Evolutionary conservation across 2,113 vertebrate species (phyloP).

Genomic region (Peucedramus taeniatus): DNA sequence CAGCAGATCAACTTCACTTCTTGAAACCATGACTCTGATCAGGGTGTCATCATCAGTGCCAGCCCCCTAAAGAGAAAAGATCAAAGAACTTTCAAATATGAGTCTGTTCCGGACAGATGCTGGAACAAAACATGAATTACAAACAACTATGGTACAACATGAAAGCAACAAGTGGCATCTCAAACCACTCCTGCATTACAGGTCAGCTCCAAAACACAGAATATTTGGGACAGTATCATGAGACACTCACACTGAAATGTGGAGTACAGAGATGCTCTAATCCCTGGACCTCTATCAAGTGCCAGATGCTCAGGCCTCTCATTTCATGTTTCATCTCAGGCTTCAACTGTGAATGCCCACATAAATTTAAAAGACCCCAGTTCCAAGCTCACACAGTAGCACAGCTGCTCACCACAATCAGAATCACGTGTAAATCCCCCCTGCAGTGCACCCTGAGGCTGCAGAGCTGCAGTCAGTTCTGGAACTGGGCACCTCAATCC

Average conservation of each 20-base stretch:
- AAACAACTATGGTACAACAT: neutral
- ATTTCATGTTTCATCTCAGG: neutral
- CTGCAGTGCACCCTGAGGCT: neutral
- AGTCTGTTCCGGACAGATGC: neutral
- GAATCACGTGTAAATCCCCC: neutral
- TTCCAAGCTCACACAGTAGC: neutral
- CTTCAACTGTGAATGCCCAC: neutral
- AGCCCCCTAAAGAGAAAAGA: conserved; percentile 75
- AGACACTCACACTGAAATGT: neutral
- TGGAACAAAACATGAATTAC: neutral
- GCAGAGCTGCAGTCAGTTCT: neutral
- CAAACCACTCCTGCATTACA: neutral
- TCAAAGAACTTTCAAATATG: neutral
- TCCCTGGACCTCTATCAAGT: neutral
- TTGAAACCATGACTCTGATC: conserved; percentile 89
- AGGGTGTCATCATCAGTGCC: conserved; percentile 92
- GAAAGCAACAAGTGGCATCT: neutral
- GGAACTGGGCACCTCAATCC: neutral
- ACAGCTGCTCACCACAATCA: neutral
- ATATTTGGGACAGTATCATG: neutral
- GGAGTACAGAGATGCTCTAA: neutral
- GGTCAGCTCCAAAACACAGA: neutral
- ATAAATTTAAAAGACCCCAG: neutral
- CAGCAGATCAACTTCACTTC: conserved; percentile 90
- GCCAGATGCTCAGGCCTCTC: neutral